These are phyloP conservation scores for Alectoris magna DNA, from an alignment of 2,797 vertebrate species.

Conservation along the genomic window DNA sequence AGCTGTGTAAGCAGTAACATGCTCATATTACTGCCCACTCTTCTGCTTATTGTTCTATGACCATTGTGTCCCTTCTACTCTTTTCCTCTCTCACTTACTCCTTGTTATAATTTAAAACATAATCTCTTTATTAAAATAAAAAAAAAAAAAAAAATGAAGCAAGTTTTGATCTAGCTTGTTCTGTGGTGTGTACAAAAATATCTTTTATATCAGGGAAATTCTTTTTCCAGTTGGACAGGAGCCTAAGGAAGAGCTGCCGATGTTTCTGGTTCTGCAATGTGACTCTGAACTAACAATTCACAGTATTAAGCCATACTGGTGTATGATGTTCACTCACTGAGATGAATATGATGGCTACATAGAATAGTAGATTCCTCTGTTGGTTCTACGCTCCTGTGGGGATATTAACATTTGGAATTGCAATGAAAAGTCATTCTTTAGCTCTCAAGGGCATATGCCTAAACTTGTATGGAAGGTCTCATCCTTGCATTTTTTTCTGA, in stretches of 20 bases:
- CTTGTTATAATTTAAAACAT: not conserved
- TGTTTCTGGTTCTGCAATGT: constrained; percentile 19
- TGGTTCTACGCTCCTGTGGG: constrained; percentile 56
- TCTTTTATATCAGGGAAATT: not conserved
- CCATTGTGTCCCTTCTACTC: not conserved
- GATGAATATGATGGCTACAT: constrained; percentile 58
- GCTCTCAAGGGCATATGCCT: constrained; percentile 67
- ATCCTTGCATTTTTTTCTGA: constrained; percentile 40
- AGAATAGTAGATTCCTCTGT: constrained; percentile 38
- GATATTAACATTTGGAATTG: constrained; percentile 67
- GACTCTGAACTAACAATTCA: constrained; percentile 45
- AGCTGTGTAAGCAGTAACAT: not conserved
- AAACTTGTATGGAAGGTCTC: constrained; percentile 63
- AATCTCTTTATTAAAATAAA: not conserved
- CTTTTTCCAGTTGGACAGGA: not conserved
- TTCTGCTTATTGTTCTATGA: not conserved
- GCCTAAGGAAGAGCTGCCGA: not conserved
- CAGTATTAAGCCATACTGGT: constrained; percentile 50
- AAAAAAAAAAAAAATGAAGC: not conserved
- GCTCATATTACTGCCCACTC: not conserved
- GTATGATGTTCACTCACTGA: constrained; percentile 58
- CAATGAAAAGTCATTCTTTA: constrained; percentile 66
- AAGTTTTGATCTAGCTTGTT: not conserved
- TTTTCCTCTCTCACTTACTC: not conserved
- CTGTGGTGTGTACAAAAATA: not conserved